Percentiles rank a stretch among this genome's conserved stretches.
Conservation (phyloP, 2,113 vertebrate species). For the Caloenas nicobarica region DNA sequence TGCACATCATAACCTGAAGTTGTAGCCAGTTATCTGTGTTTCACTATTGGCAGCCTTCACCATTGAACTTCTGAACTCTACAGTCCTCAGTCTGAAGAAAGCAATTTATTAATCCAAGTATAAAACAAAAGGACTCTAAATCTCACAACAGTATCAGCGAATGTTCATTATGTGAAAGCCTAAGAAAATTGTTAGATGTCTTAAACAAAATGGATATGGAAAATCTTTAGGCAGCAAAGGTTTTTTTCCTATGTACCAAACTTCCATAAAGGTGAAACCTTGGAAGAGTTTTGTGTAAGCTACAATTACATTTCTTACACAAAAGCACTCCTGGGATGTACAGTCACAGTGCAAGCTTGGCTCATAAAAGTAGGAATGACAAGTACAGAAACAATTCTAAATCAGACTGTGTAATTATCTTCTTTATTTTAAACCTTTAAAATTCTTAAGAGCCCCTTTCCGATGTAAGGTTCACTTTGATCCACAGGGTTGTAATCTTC, state of each 20-base stretch:
- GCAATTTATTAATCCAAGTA: not conserved
- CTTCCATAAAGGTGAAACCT: not conserved
- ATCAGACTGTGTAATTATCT: slow-evolving; percentile 63
- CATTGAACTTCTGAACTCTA: slow-evolving; percentile 3
- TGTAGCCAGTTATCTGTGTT: not conserved
- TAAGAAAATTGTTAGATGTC: not conserved
- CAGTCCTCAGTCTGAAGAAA: not conserved
- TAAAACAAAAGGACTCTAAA: not conserved
- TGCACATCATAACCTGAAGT: not conserved
- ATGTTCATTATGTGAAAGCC: not conserved
- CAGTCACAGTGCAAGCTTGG: slow-evolving; percentile 1
- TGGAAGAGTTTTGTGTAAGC: not conserved
- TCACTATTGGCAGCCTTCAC: not conserved
- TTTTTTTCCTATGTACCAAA: not conserved
- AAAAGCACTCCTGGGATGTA: not conserved
- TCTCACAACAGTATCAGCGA: not conserved
- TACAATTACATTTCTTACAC: not conserved
- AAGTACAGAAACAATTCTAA: slow-evolving; percentile 65
- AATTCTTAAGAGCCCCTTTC: slow-evolving; percentile 65
- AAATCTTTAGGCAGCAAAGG: not conserved
- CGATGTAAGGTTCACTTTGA: slow-evolving; percentile 64
- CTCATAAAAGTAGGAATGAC: slow-evolving; percentile 27
- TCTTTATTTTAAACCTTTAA: slow-evolving; percentile 65
- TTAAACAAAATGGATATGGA: not conserved
- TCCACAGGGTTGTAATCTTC: slow-evolving; percentile 66